Evolutionary conservation across 2,113 vertebrate genomes (phyloP).

Genomic region (Oreotrochilus melanogaster): DNA sequence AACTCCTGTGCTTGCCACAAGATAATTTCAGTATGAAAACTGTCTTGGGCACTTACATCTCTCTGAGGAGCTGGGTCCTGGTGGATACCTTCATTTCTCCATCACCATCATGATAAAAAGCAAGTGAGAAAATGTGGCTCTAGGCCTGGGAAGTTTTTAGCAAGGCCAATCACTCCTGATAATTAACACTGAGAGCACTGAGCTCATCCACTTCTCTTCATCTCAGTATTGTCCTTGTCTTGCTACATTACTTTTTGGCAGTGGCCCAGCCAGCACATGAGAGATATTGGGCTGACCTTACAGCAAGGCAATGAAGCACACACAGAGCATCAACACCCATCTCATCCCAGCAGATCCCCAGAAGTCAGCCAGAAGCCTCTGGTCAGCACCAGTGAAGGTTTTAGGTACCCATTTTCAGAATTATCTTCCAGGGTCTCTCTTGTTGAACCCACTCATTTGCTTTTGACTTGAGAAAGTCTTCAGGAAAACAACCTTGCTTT

Average conservation of each 20-base stretch:
- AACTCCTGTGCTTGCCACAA: fast-evolving
- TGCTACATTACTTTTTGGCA: constrained; percentile 54
- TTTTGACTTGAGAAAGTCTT: background rate
- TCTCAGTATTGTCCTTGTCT: constrained; percentile 53
- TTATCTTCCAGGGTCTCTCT: background rate
- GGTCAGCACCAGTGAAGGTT: background rate
- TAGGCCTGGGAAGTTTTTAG: constrained; percentile 9
- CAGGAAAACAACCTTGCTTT: background rate
- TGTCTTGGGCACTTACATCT: background rate
- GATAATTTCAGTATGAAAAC: background rate
- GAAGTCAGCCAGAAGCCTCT: background rate
- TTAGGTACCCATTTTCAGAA: background rate
- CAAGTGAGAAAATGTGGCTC: background rate
- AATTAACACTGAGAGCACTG: constrained; percentile 44
- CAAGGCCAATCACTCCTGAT: background rate
- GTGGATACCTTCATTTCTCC: background rate
- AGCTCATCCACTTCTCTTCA: constrained; percentile 36
- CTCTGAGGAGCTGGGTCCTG: background rate
- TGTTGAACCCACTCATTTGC: background rate
- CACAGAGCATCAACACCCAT: background rate
- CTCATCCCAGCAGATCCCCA: background rate
- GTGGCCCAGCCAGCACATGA: constrained; percentile 36
- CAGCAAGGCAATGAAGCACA: background rate
- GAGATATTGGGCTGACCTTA: constrained; percentile 48
- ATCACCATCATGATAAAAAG: background rate